Evolutionary conservation across 2,797 vertebrate genomes (phyloP), one percentile per base, ranked within the genome.

Genomic region (Spinibarbus caldwelli): DNA sequence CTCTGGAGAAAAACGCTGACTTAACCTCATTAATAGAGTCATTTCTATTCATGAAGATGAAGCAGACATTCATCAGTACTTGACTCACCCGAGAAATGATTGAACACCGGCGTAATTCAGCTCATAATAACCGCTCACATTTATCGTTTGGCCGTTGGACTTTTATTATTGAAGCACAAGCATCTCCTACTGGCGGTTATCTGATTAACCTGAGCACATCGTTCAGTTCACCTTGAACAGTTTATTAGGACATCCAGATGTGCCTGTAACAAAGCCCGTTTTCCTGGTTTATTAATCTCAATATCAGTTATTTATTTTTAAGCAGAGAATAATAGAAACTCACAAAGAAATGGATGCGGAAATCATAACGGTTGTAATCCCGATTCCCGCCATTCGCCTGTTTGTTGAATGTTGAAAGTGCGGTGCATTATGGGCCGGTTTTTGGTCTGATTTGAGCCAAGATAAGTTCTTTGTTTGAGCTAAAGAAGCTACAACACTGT

Each of bases 41-140:
- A 93, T 95, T 95, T 95, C 93, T 93, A 95, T 95, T 92, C 93
- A 94, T 90, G 88, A 68, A 89, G 85, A 84, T 83, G 86, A 84
- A 49, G 21, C 19, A 8, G 52, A 19, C 21, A 73, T 85, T 76
- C 36, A 85, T 82, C 71, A 86, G 67, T 9, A 34, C 52, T 21
- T 6, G 15, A 26, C 52, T 54, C 14, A 80, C 23, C 26, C 11
- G 31, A 41, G 47, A 23, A 67, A 73, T 68, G 59, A 82, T 64
- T 57, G 57, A 29, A 47, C 87, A 83, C 26, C 29, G 11, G 10
- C 1, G 67, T 21, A 70, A 31, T 75, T 76, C 21, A 76, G 10
- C 47, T 52, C 72, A 36, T 21, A 52, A 31, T 34, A 47, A 47
- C 38, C 11, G 12, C 26, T 31, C 29, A 3, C 17, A 6, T 49